Percentiles rank a stretch among this genome's conserved stretches.
Evolutionary conservation across 2,888 invertebrate genomes (phyloP).

Genomic region (Hypomecis punctinalis): DNA sequence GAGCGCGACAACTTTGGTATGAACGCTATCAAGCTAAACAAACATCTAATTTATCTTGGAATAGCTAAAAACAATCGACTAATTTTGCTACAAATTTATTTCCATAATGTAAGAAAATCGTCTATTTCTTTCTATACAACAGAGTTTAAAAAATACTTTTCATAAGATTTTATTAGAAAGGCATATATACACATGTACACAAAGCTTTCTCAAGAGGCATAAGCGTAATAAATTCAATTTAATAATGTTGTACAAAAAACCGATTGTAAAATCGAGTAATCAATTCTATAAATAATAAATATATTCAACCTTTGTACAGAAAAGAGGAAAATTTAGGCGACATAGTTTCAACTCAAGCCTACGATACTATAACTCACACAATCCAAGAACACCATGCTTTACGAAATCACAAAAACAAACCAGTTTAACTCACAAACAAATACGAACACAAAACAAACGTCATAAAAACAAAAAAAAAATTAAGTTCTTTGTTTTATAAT

Average conservation of each 20-base stretch:
- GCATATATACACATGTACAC: too few species aligned
- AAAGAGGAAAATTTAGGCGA: constrained; percentile 2
- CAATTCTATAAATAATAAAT: constrained; percentile 9
- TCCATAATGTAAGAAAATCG: too few species aligned
- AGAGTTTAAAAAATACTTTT: too few species aligned
- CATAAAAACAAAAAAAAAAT: constrained; percentile 41
- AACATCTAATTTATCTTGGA: too few species aligned
- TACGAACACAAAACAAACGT: not conserved
- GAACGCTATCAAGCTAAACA: too few species aligned
- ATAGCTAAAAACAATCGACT: too few species aligned
- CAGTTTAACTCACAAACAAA: constrained; percentile 20
- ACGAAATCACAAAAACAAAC: constrained; percentile 46
- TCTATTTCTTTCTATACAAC: too few species aligned
- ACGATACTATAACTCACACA: constrained; percentile 34
- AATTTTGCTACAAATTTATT: too few species aligned
- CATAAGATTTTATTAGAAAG: too few species aligned
- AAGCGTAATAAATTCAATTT: constrained; percentile 31
- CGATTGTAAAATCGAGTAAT: too few species aligned
- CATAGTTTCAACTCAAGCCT: constrained; percentile 34
- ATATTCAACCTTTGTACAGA: constrained; percentile 6
- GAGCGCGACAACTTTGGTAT: too few species aligned
- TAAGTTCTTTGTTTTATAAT: constrained; percentile 34
- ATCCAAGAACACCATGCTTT: constrained; percentile 42
- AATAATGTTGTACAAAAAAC: not conserved
- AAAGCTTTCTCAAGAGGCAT: too few species aligned